Evolutionary conservation across 2,113 vertebrate genomes (phyloP).

Genomic region (Nestor notabilis): DNA sequence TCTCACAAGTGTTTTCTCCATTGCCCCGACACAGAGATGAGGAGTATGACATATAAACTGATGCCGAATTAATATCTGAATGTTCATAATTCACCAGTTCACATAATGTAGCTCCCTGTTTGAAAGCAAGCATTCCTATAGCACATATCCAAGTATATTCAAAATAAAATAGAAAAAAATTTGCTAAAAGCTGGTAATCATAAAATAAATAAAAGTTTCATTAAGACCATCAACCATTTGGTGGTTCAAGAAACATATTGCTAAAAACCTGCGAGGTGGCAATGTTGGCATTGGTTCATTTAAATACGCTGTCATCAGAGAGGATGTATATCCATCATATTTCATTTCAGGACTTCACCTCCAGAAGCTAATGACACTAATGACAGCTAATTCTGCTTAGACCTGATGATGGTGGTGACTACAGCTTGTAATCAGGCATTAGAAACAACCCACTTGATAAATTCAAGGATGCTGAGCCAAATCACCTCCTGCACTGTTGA

Average conservation of each 20-base stretch:
- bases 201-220: neutral
- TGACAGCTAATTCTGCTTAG: conserved; percentile 13
- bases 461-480: neutral
- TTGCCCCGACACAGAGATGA: neutral
- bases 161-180: neutral
- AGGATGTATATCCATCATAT: neutral
- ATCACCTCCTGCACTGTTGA: neutral
- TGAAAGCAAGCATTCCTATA: neutral
- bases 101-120: neutral
- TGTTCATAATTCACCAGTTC: neutral
- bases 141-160: neutral
- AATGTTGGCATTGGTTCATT: neutral
- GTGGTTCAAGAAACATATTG: neutral
- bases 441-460: neutral
- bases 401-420: neutral
- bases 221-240: neutral
- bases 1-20: neutral
- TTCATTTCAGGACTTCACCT: neutral
- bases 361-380: neutral
- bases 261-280: neutral
- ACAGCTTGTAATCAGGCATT: neutral
- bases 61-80: neutral
- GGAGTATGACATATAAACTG: neutral
- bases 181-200: neutral
- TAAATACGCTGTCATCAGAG: neutral